phyloP scores from a whole-genome alignment of 2,113 vertebrate species.

The Microtus ochrogaster region DNA sequence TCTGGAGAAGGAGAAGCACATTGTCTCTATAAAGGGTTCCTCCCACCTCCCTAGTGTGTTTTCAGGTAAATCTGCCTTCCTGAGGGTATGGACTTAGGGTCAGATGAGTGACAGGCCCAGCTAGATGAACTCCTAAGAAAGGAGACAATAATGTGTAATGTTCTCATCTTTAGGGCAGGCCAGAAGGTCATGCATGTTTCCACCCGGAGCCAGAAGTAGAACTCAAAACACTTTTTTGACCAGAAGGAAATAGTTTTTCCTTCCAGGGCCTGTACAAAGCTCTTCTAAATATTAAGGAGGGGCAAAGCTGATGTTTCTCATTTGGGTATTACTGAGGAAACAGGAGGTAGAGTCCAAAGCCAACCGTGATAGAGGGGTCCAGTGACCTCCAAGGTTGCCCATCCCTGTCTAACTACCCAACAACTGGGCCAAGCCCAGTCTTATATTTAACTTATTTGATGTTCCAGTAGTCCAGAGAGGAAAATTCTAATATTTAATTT shows the following conservation, averaged over 20 bases:
- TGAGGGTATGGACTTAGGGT: not conserved
- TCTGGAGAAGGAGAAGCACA: too few relatives aligned
- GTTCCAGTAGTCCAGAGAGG: not conserved
- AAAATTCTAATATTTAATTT: not conserved
- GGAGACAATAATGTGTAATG: not conserved
- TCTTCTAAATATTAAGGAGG: not conserved
- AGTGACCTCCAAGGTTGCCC: not conserved
- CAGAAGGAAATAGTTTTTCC: not conserved
- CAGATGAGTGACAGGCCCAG: not conserved
- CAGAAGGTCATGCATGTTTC: not conserved
- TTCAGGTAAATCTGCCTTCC: not conserved
- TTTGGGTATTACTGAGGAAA: not conserved
- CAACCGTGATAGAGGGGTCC: too few relatives aligned
- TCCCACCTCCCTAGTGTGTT: not conserved
- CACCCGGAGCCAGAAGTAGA: not conserved
- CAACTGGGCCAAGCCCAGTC: not conserved
- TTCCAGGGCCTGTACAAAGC: not conserved
- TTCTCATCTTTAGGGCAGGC: not conserved
- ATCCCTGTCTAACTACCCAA: too few relatives aligned
- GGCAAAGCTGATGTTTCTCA: not conserved
- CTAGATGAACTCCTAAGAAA: not conserved
- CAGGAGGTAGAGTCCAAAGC: not conserved
- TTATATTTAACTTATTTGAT: not conserved
- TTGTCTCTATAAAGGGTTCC: not conserved
- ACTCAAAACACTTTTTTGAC: not conserved